Evolutionary conservation across 2,888 invertebrate species (phyloP), one percentile per base, ranked within the genome.

Genomic region (Clepsis dumicolana): DNA sequence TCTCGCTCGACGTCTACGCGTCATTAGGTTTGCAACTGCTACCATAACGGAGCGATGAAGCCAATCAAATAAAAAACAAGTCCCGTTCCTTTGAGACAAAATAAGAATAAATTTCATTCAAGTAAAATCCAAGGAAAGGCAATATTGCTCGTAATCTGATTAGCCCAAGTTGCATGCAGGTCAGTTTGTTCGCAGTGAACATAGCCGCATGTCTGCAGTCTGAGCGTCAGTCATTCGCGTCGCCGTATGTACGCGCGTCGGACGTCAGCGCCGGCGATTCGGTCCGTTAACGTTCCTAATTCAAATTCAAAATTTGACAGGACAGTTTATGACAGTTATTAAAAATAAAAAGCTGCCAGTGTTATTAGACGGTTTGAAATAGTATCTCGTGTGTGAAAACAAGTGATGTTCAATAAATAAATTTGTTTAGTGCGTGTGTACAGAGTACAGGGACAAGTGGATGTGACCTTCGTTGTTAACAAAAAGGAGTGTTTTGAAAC

Each of bases 191-290:
- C 80, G 75, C 74, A 77, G 72, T 84, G 87, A 87, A 85, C 74
- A 82, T 85, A 87, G 85, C 79, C 82, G 78, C 84, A 81, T 76
- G 70, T 71, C 71, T 75, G 72, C 72, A 59, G 64, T 70, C 77
- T 64, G 70, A 72, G 77, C 78, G 79, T 77, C 77, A 74, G 74
- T 86, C 88, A 93, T 85, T 93, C 92, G 90, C 90, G 90, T 88
- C 86, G 82, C 78, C 78, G 82, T 79, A 75, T 76, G 84, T 81
- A 77, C 75, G 82, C 81, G 82, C 78, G 80, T 57, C 75, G 82
- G 87, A 81, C 85, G 92, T 83, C 73, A 80, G 84, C 74, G 77
- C 83, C 84, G 80, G 83, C 84, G 84, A 86, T 74, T 73, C 64
- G 27, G 69, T 71, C 73, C 77, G 79, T 75, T 74, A 77, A 82